Percentiles rank a stretch among this genome's conserved stretches.
These are phyloP conservation scores for Rhadina sibilatrix DNA, from an alignment of 2,113 vertebrate genomes.

Conservation along the genomic window DNA sequence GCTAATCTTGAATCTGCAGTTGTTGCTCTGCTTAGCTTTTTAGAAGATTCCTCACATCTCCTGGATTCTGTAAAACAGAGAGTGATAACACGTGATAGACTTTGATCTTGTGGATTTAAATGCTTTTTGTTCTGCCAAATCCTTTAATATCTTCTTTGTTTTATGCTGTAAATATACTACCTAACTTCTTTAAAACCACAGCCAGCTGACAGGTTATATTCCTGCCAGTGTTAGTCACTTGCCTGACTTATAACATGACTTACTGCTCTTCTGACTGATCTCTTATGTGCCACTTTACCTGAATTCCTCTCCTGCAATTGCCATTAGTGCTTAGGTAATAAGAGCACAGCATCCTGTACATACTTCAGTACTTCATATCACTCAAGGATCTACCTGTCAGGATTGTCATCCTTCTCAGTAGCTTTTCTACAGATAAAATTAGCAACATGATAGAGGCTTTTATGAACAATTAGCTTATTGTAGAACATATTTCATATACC, in stretches of 20 bases:
- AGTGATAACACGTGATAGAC: background rate
- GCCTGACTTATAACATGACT: background rate
- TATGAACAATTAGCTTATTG: conserved; percentile 6
- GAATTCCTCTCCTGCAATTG: conserved; percentile 12
- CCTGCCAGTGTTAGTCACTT: background rate
- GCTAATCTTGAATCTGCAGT: background rate
- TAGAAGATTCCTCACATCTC: background rate
- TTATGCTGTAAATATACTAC: background rate
- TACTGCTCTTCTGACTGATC: background rate
- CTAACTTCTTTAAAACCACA: background rate
- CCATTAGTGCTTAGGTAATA: conserved; percentile 37
- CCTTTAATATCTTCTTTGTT: background rate
- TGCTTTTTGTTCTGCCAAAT: background rate
- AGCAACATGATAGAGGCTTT: conserved; percentile 29
- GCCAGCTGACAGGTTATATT: background rate
- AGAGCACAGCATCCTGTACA: background rate
- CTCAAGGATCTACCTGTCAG: background rate
- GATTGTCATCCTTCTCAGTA: background rate
- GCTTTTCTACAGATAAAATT: background rate
- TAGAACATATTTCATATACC: background rate
- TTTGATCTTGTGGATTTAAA: background rate
- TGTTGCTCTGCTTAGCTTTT: background rate
- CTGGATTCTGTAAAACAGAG: background rate
- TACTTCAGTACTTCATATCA: conserved; percentile 11
- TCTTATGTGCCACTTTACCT: conserved; percentile 9